Evolutionary conservation across 1,140 invertebrate species (phyloP), one percentile per base, ranked within the genome.

Genomic region (Caenorhabditis latens): DNA sequence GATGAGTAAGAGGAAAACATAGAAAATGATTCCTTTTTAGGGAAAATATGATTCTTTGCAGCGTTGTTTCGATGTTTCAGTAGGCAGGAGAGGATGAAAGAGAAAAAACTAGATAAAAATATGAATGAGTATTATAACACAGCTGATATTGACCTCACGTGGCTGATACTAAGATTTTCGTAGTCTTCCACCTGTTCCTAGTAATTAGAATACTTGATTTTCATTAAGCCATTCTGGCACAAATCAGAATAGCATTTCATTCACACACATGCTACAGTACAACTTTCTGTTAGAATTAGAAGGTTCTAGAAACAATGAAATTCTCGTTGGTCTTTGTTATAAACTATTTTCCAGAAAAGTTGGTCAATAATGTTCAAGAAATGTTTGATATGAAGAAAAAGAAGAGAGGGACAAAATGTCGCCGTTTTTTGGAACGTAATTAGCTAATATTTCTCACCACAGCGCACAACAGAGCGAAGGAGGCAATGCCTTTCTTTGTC

Each of bases 371-470:
- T 79, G 46, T 71, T 71, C 19, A n/a, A n/a, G 13, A 48, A 71
- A 71, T 71, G 67, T 79, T 79, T 79, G 46, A 79, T 79, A 79
- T 53, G 6, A 50, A 79, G 19, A n/a, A 14, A 21, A 24, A 79
- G 11, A n/a, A 50, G n/a, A 50, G 46, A 5, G 71, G 71, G 32
- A 50, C 71, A 50, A 24, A 79, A 79, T 50, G 71, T 50, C n/a
- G 40, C 53, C 42, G 71, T 79, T 79, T 79, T 79, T 79, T 79
- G 71, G 71, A 79, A 79, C 71, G 46, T 79, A 79, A 79, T 79
- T 79, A 79, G 71, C 71, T 79, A 79, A 79, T 79, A 79, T 79
- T 79, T 79, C 71, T 79, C 46, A 71, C 67, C 42, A 48, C 67
- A 1, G 46, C 21, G 4, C 19, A 3, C 21, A 21, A 46, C 65